Conservation (phyloP, 1,140 invertebrate species). For the Samia ricini region DNA sequence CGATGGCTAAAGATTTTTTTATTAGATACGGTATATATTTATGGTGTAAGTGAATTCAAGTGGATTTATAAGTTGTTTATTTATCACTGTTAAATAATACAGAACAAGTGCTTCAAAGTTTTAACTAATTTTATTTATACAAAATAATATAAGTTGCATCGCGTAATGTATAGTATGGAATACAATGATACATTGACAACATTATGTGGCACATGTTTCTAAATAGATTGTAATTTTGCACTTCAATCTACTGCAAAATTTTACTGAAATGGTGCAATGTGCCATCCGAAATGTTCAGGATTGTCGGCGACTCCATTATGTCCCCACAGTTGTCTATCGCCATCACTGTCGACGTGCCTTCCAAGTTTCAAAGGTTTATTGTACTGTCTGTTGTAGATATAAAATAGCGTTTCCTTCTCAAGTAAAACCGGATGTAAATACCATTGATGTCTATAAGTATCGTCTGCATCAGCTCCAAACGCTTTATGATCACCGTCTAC, state of each 20-base stretch:
- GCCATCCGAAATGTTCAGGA: conserved; percentile 1
- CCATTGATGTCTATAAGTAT: conserved; percentile 1
- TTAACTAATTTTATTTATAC: neutral
- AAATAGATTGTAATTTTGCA: neutral
- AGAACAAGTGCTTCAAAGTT: neutral
- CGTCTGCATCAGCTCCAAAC: neutral
- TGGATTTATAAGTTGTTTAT: too few relatives aligned
- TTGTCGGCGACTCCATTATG: neutral
- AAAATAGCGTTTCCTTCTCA: neutral
- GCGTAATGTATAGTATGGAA: neutral
- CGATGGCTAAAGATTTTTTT: too few relatives aligned
- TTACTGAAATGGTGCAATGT: neutral
- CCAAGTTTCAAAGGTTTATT: neutral
- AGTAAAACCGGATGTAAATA: neutral
- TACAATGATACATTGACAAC: neutral
- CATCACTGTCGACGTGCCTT: neutral
- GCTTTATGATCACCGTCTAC: neutral
- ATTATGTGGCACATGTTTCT: neutral
- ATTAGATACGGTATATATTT: too few relatives aligned
- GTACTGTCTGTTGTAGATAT: neutral
- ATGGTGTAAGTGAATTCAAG: too few relatives aligned
- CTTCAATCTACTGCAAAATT: neutral
- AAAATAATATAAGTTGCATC: neutral
- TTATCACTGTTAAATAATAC: neutral
- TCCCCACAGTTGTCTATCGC: neutral